A percentile compares a stretch with the other conserved stretches of the same genome.
phyloP scores from a whole-genome alignment of 2,888 invertebrate species.

The Callyntrura sp. region DNA sequence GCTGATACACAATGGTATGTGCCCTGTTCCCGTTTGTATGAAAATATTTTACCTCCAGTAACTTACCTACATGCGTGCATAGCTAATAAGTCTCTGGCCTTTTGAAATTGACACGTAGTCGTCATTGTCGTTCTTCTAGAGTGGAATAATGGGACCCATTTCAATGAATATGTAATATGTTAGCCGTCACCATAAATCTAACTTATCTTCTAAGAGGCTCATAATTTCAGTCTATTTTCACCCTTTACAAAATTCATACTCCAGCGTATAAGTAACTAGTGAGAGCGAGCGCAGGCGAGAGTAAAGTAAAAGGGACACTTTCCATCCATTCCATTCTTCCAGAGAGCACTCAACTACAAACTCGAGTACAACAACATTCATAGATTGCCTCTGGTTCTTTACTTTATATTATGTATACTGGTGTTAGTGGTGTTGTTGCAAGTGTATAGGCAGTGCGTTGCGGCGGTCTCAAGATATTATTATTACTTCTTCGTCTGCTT shows the following conservation, averaged over 20 bases:
- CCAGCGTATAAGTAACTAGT: constrained; percentile 19
- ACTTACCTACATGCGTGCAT: constrained; percentile 41
- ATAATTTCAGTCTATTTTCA: constrained; percentile 76
- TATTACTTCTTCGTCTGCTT: constrained; percentile 37
- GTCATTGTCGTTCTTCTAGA: constrained; percentile 32
- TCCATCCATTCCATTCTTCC: constrained; percentile 48
- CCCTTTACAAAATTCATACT: constrained; percentile 51
- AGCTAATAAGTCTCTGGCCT: constrained; percentile 61
- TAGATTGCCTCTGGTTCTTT: constrained; percentile 43
- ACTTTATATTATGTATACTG: background rate
- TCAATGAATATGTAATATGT: constrained; percentile 76
- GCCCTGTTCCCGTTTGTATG: no score
- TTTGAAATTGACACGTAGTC: background rate
- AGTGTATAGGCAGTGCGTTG: background rate
- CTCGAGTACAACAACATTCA: constrained; percentile 71
- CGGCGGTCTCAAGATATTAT: constrained; percentile 35
- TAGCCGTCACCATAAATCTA: constrained; percentile 74
- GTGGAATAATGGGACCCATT: constrained; percentile 67
- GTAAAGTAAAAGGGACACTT: constrained; percentile 60
- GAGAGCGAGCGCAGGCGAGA: constrained; percentile 1
- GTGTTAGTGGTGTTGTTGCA: background rate
- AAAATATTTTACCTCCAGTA: constrained; percentile 3
- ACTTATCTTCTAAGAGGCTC: constrained; percentile 72
- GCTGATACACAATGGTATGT: background rate
- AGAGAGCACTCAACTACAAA: constrained; percentile 54